Conservation (phyloP, 2,113 vertebrate genomes). For the Gorsachius goisagi region DNA sequence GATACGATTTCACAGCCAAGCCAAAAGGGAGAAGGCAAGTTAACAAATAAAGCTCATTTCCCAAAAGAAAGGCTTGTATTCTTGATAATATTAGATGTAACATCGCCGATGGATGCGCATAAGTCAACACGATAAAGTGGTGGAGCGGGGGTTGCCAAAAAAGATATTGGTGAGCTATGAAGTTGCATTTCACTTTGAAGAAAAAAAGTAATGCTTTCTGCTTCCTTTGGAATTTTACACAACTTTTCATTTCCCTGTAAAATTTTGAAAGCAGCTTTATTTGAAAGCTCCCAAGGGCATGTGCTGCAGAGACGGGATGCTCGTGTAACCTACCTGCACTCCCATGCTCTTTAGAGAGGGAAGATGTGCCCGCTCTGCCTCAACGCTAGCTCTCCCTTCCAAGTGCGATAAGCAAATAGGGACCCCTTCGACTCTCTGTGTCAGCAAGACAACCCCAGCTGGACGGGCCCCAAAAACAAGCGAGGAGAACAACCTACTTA, state of each 20-base stretch:
- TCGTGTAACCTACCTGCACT: background rate
- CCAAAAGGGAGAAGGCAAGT: background rate
- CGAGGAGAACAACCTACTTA: background rate
- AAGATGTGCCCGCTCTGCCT: background rate
- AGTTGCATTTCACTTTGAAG: background rate
- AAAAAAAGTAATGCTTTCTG: background rate
- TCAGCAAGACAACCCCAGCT: background rate
- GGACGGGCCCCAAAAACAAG: background rate
- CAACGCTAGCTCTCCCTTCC: background rate
- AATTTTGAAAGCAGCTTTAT: background rate
- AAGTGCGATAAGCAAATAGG: background rate
- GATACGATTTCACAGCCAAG: background rate
- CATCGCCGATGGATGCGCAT: background rate
- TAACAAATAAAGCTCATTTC: background rate
- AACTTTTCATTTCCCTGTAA: background rate
- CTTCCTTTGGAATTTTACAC: background rate
- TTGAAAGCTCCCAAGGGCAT: background rate
- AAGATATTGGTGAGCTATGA: background rate
- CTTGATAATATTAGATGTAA: background rate
- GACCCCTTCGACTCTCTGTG: background rate
- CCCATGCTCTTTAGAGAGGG: background rate
- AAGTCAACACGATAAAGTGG: background rate
- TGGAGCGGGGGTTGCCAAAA: background rate
- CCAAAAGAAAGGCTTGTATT: background rate
- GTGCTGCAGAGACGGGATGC: background rate